Evolutionary conservation across 2,888 invertebrate species (phyloP), one percentile per base, ranked within the genome.

Genomic region (Megamerina dolium): DNA sequence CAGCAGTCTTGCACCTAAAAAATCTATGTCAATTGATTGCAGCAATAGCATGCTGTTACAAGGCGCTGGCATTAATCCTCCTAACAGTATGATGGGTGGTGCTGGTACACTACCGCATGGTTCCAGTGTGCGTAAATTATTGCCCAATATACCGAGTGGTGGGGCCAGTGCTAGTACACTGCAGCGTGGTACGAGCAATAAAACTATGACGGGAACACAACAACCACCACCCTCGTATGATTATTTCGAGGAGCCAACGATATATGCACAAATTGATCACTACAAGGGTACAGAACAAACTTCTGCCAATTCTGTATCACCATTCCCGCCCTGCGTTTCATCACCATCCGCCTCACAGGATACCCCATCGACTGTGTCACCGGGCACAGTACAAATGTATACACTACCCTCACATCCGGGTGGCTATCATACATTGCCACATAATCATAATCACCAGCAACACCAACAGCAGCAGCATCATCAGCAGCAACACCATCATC

Each of bases 241-340:
- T 53, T 72, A 72, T 55, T 72, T 71, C 50, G 81, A 81, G 56
- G 83, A 83, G 60, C 77, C 83, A 40, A 82, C 82, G 58, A 80
- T 83, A 63, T 83, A 84, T 69, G 83, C 84, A 47, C 82, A 83
- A 73, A 83, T 84, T 69, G 83, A 83, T 70, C 83, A 83, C 63
- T 77, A 74, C 56, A 77, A 79, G 53, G 73, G 77, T 56, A 71
- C 43, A 18, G 39, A 57, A 31, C 49, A 48, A 27, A 36, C 38
- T 10, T 29, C 43, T 34, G 41, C 53, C 31, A 59, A 59, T 34
- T 64, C 65, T 46, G 62, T 62, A 40, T 66, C 69, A 51, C 65
- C 71, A 51, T 70, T 71, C 48, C 74, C 74, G 48, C 73, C 74
- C 37, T 63, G 74, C 50, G 67, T 75, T 49, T 75, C 76, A 17